These are phyloP conservation scores for Spilogale gracilis DNA, from an alignment of 2,113 vertebrate species.

Conservation along the genomic window DNA sequence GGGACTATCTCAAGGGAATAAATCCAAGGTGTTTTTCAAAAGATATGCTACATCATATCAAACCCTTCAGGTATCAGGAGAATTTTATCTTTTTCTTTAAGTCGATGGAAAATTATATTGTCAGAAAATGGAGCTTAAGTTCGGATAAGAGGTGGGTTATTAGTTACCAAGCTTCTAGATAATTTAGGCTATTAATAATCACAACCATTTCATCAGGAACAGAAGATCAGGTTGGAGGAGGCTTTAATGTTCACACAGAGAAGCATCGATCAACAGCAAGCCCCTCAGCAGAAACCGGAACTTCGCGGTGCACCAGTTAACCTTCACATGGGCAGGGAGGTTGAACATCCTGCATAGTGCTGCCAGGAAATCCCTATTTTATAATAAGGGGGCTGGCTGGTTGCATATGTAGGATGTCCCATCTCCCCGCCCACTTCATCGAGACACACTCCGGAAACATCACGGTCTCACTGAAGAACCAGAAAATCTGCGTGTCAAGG, in stretches of 20 bases:
- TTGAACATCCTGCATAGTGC: conserved; percentile 82
- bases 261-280: neutral
- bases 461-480: conserved; percentile 12
- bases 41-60: neutral
- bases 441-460: neutral
- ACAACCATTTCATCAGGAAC: neutral
- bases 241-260: neutral
- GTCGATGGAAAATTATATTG: neutral
- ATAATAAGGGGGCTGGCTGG: conserved; percentile 66
- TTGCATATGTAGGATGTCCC: conserved; percentile 82
- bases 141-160: neutral
- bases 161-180: conserved; percentile 13
- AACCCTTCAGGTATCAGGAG: neutral
- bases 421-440: conserved; percentile 71
- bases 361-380: conserved; percentile 78
- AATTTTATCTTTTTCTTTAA: conserved; percentile 43
- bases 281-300: neutral
- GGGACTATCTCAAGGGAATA: neutral
- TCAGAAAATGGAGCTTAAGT: neutral
- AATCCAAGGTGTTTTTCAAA: neutral
- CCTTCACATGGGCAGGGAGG: conserved; percentile 59
- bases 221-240: conserved; percentile 16
- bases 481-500: neutral
- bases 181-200: neutral
- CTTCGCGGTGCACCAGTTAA: neutral